Percentiles rank a stretch among this genome's conserved stretches.
These are phyloP conservation scores for Chymomyza costata DNA, from an alignment of 1,140 invertebrate genomes.

Conservation along the genomic window DNA sequence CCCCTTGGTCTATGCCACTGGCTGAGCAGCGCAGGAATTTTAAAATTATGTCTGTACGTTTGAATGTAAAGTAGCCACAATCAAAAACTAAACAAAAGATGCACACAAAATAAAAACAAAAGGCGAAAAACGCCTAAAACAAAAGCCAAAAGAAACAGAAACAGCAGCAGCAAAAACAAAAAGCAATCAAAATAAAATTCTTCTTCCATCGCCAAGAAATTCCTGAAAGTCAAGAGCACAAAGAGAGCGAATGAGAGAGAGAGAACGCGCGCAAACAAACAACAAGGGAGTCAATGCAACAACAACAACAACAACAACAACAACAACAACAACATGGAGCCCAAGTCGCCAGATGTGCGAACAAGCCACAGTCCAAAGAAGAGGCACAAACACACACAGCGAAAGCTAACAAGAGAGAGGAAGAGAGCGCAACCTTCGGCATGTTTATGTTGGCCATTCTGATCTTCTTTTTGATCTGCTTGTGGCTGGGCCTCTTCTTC, in stretches of 20 bases:
- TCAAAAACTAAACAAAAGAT: constrained; percentile 65
- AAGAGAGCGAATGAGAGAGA: constrained; percentile 1
- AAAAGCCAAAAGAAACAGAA: too few species aligned
- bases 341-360: constrained; percentile 22
- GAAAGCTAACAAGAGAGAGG: too few species aligned
- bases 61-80: background rate
- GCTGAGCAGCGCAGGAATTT: constrained; percentile 20
- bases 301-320: constrained; percentile 15
- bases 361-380: too few species aligned
- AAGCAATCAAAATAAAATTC: constrained; percentile 67
- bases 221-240: constrained; percentile 65
- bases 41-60: constrained; percentile 19
- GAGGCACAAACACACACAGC: too few species aligned
- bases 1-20: constrained; percentile 23
- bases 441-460: too few species aligned
- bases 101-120: constrained; percentile 58
- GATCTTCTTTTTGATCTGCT: constrained; percentile 7
- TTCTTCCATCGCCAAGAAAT: constrained; percentile 67
- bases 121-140: constrained; percentile 55
- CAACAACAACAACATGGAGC: background rate
- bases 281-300: too few species aligned
- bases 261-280: constrained; percentile 19
- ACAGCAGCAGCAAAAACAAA: too few species aligned
- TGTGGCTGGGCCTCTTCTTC: constrained; percentile 36
- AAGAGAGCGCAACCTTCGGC: constrained; percentile 23